Evolutionary conservation across 2,113 vertebrate species (phyloP).

Genomic region (Scatophagus argus): DNA sequence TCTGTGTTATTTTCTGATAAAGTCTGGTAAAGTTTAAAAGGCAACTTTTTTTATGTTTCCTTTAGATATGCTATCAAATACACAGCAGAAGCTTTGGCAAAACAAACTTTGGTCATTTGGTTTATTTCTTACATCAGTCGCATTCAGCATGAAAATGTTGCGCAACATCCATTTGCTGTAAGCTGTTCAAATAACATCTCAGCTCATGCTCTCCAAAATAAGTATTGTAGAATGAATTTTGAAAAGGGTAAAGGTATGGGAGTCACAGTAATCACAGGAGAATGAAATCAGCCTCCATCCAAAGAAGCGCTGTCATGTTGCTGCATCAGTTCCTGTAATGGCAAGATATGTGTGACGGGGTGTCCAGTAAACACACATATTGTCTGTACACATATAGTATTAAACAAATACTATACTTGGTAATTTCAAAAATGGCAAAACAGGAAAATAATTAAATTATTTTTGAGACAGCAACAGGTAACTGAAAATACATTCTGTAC

Average conservation of each 20-base stretch:
- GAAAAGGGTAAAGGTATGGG: too few relatives aligned
- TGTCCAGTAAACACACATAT: neutral
- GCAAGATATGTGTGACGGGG: neutral
- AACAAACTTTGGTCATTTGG: neutral
- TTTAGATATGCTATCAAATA: neutral
- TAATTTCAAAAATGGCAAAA: neutral
- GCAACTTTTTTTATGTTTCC: too few relatives aligned
- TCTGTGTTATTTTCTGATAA: neutral
- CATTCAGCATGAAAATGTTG: neutral
- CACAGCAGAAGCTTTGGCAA: neutral
- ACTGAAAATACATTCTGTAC: neutral
- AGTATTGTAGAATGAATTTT: neutral
- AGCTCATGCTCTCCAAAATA: neutral
- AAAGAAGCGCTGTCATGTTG: too few relatives aligned
- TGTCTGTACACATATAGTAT: neutral
- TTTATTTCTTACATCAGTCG: neutral
- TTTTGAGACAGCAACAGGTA: neutral
- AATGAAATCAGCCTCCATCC: neutral
- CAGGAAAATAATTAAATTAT: neutral
- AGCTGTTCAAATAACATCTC: neutral
- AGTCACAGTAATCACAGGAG: neutral
- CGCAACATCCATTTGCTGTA: neutral
- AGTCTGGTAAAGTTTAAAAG: neutral
- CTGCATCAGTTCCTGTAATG: neutral
- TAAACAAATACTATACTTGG: neutral